Percentiles rank a stretch among this genome's conserved stretches.
phyloP scores from a whole-genome alignment of 2,888 invertebrate genomes.

The Leucania comma region DNA sequence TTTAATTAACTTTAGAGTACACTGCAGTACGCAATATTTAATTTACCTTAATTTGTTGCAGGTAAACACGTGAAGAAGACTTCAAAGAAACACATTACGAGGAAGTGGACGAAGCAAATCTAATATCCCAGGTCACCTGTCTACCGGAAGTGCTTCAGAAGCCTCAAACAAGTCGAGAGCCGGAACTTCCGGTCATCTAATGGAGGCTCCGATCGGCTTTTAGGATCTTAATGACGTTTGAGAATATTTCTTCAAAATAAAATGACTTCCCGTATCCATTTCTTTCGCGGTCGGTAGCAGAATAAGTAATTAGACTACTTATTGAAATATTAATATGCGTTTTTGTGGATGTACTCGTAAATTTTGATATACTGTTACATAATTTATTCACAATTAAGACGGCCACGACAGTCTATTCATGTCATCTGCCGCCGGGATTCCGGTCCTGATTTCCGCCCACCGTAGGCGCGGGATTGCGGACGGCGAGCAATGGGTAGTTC shows the following conservation, averaged over 20 bases:
- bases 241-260: slow-evolving; percentile 1
- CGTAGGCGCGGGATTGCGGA: no score
- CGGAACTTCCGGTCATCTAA: slow-evolving; percentile 42
- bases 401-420: background rate
- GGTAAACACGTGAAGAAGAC: slow-evolving; percentile 50
- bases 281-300: background rate
- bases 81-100: slow-evolving; percentile 37
- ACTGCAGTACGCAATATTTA: slow-evolving; percentile 39
- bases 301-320: background rate
- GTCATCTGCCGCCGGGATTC: no score
- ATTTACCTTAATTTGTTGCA: slow-evolving; percentile 58
- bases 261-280: slow-evolving; percentile 1
- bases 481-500: no score
- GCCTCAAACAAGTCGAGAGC: slow-evolving; percentile 43
- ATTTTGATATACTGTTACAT: background rate
- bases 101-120: slow-evolving; percentile 45
- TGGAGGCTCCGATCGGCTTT: slow-evolving; percentile 27
- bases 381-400: slow-evolving; percentile 6
- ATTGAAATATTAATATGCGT: slow-evolving; percentile 18
- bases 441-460: no score
- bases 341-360: slow-evolving; percentile 4
- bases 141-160: slow-evolving; percentile 55
- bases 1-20: slow-evolving; percentile 29
- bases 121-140: slow-evolving; percentile 55
- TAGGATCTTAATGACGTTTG: slow-evolving; percentile 32